A percentile compares a stretch with the other conserved stretches of the same genome.
These are phyloP conservation scores for Drepana arcuata DNA, from an alignment of 1,140 invertebrate species.

Conservation along the genomic window DNA sequence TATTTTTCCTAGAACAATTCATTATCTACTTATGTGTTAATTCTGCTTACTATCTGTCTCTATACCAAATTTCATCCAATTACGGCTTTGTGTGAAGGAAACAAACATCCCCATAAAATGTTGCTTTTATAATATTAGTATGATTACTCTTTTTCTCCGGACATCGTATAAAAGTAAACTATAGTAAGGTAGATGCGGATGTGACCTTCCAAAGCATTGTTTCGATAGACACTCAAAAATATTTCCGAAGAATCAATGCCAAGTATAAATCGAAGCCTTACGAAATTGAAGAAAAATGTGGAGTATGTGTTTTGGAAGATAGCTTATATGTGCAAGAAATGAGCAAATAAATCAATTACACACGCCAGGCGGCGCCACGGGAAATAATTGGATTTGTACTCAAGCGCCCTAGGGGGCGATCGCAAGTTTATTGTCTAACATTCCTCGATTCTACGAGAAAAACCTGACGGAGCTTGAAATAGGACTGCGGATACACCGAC, in stretches of 20 bases:
- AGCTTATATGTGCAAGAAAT: conserved; percentile 24
- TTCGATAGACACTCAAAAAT: not conserved
- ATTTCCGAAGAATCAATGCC: too few species aligned
- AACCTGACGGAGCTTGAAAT: conserved; percentile 15
- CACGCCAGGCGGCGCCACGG: conserved; percentile 34
- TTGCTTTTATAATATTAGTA: too few species aligned
- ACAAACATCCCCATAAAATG: too few species aligned
- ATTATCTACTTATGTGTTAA: too few species aligned
- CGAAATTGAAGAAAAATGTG: conserved; percentile 7
- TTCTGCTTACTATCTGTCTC: too few species aligned
- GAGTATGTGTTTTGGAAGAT: conserved; percentile 13
- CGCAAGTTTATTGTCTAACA: conserved; percentile 38
- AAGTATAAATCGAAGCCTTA: too few species aligned
- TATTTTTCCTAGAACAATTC: too few species aligned
- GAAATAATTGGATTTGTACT: conserved; percentile 53
- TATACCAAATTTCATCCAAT: too few species aligned
- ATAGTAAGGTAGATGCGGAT: too few species aligned
- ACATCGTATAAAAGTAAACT: too few species aligned
- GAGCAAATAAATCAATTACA: conserved; percentile 60
- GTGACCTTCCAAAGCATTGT: not conserved
- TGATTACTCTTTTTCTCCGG: too few species aligned
- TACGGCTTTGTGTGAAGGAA: too few species aligned
- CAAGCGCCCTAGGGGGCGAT: conserved; percentile 32
- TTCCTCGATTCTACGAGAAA: conserved; percentile 20
- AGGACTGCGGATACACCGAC: conserved; percentile 9